Conservation (phyloP, 2,888 invertebrate genomes). For the Rhabditophanes sp. region DNA sequence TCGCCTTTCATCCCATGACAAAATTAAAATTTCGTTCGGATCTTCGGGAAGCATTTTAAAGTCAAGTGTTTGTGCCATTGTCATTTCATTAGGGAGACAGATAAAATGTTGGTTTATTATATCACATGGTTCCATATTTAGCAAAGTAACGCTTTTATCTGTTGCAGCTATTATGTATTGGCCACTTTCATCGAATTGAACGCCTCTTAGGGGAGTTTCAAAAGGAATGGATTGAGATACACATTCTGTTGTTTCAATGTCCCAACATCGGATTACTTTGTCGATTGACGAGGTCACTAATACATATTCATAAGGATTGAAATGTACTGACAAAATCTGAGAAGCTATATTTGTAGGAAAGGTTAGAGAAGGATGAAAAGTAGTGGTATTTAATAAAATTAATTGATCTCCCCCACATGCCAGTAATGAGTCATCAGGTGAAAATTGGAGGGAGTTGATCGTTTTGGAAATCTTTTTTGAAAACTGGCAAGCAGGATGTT, state of each 20-base stretch:
- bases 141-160: too few relatives aligned
- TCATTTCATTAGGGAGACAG: too few relatives aligned
- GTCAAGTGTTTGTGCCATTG: too few relatives aligned
- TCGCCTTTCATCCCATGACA: too few relatives aligned
- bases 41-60: too few relatives aligned
- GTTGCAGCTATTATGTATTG: slow-evolving; percentile 9
- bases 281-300: slow-evolving; percentile 12
- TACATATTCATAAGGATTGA: slow-evolving; percentile 17
- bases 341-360: too few relatives aligned
- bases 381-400: too few relatives aligned
- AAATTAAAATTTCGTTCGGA: too few relatives aligned
- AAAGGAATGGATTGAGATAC: slow-evolving; percentile 14
- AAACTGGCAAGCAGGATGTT: slow-evolving; percentile 11
- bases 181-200: slow-evolving; percentile 12
- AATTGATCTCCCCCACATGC: slow-evolving; percentile 11
- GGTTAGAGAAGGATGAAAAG: too few relatives aligned
- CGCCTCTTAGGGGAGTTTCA: slow-evolving; percentile 6
- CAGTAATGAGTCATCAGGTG: slow-evolving; percentile 11
- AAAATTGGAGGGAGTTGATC: slow-evolving; percentile 10
- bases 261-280: slow-evolving; percentile 18
- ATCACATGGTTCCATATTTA: too few relatives aligned
- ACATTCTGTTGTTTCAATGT: slow-evolving; percentile 16
- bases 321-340: slow-evolving; percentile 9
- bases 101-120: too few relatives aligned
- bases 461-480: too few relatives aligned